phyloP scores from a whole-genome alignment of 2,113 vertebrate species.

The Pterocles orientalis region DNA sequence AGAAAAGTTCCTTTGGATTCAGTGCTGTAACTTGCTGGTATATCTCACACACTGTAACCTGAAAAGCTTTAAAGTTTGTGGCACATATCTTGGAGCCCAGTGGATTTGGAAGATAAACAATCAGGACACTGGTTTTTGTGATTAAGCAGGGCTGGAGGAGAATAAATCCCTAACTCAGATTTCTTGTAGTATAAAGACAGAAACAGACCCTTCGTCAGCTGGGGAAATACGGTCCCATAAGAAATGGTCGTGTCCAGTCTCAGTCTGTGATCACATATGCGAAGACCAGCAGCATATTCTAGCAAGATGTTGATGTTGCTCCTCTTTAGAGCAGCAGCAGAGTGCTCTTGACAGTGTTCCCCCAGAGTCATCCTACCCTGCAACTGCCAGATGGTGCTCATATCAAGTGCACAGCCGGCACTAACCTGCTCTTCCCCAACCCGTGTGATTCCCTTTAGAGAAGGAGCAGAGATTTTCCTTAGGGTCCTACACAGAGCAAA shows the following conservation, averaged over 20 bases:
- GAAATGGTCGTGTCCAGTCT: background rate
- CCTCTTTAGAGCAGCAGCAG: slow-evolving; percentile 36
- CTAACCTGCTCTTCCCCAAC: background rate
- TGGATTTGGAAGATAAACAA: background rate
- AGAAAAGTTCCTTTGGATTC: background rate
- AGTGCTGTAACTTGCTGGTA: background rate
- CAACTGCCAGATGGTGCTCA: slow-evolving; percentile 52
- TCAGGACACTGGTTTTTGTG: background rate
- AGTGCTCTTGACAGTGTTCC: slow-evolving; percentile 60
- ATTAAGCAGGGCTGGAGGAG: background rate
- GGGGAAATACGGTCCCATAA: background rate
- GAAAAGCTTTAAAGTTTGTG: background rate
- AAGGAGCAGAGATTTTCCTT: slow-evolving; percentile 6
- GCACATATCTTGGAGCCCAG: background rate
- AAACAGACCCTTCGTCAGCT: background rate
- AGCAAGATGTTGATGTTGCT: slow-evolving; percentile 35
- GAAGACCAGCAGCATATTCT: slow-evolving; percentile 16
- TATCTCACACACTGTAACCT: background rate
- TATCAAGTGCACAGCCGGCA: background rate
- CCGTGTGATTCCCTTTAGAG: background rate
- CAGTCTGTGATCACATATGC: slow-evolving; percentile 6
- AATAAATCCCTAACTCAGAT: background rate
- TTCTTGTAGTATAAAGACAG: background rate
- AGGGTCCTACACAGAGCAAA: background rate
- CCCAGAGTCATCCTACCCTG: slow-evolving; percentile 38